These are phyloP conservation scores for Luehdorfia chinensis DNA, from an alignment of 1,140 invertebrate genomes.

Conservation along the genomic window DNA sequence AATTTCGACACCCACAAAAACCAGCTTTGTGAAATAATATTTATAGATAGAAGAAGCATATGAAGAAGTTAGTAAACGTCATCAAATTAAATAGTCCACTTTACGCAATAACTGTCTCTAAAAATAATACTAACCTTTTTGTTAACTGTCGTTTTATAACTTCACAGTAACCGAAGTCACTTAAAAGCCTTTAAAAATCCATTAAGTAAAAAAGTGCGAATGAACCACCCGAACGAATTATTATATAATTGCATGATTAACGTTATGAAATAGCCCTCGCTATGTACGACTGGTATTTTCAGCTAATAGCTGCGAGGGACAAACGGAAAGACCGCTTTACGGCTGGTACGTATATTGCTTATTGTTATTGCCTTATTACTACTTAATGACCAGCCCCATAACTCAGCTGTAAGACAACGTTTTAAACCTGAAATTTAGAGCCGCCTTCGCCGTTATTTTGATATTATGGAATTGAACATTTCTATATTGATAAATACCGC, in stretches of 20 bases:
- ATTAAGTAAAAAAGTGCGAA: too few relatives aligned
- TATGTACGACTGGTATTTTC: neutral
- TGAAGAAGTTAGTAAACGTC: too few relatives aligned
- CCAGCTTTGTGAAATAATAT: too few relatives aligned
- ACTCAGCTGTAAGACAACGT: conserved; percentile 8
- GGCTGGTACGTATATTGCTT: conserved; percentile 15
- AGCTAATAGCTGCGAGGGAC: neutral
- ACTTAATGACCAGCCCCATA: conserved; percentile 16
- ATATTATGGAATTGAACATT: neutral
- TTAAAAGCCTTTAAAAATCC: too few relatives aligned
- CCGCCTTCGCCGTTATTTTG: conserved; percentile 3
- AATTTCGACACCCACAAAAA: too few relatives aligned
- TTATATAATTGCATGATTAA: neutral
- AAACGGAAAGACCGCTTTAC: neutral
- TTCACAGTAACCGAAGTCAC: too few relatives aligned
- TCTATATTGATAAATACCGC: neutral
- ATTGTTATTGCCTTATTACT: conserved; percentile 27
- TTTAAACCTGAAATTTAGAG: conserved; percentile 7
- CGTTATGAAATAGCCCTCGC: neutral
- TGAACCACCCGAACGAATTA: too few relatives aligned
- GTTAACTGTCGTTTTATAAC: too few relatives aligned
- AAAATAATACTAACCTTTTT: too few relatives aligned
- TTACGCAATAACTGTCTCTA: too few relatives aligned
- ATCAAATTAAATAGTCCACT: too few relatives aligned
- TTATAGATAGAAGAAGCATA: too few relatives aligned